Percentiles rank a stretch among this genome's conserved stretches.
These are phyloP conservation scores for Macrobrachium rosenbergii DNA, from an alignment of 1,140 invertebrate genomes.

Conservation along the genomic window DNA sequence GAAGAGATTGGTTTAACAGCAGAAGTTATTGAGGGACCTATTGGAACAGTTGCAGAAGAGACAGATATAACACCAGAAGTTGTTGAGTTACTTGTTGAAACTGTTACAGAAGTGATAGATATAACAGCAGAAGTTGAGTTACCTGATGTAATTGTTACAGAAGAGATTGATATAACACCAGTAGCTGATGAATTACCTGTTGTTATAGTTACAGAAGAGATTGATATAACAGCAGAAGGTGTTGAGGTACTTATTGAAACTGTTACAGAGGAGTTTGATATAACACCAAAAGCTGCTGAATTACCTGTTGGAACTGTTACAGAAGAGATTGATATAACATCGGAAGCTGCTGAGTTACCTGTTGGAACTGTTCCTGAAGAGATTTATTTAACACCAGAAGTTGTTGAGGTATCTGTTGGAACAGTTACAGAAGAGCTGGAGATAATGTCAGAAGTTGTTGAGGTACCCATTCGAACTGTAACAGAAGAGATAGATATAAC, in stretches of 20 bases:
- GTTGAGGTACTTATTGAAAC: not conserved
- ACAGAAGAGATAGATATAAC: not conserved
- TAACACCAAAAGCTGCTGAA: not conserved
- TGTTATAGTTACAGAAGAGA: not conserved
- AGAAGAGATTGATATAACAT: constrained; percentile 1
- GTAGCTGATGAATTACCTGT: not conserved
- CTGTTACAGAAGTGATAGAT: too few species aligned
- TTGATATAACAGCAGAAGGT: not conserved
- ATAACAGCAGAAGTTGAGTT: too few species aligned
- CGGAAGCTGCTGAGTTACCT: not conserved
- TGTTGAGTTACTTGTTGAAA: not conserved
- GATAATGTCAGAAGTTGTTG: not conserved
- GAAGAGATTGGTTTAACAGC: too few species aligned
- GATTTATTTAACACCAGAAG: not conserved
- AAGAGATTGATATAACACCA: too few species aligned
- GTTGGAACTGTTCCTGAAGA: not conserved
- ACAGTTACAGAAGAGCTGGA: not conserved
- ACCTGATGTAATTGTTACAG: too few species aligned
- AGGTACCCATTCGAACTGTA: not conserved
- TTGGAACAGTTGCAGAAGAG: too few species aligned
- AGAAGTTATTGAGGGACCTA: too few species aligned
- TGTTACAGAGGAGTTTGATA: not conserved
- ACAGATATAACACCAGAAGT: too few species aligned
- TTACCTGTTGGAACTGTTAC: not conserved
- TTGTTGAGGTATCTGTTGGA: not conserved